Evolutionary conservation across 2,888 invertebrate species (phyloP).

Genomic region (Morpho helenor): DNA sequence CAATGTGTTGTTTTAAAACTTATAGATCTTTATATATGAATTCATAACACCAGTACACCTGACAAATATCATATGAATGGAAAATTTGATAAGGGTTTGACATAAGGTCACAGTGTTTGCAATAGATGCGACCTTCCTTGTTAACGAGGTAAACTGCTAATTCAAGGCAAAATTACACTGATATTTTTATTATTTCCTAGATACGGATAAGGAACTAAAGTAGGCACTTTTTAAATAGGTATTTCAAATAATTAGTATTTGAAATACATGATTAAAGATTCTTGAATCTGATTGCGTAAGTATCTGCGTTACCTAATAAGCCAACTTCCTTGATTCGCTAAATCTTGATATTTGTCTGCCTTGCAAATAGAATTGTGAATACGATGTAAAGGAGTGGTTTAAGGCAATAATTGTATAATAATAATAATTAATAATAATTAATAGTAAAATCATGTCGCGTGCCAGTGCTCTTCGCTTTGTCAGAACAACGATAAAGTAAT

Average conservation of each 20-base stretch:
- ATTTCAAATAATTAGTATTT: no score
- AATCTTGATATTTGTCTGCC: conserved; percentile 1
- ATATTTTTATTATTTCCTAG: conserved; percentile 37
- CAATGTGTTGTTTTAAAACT: conserved; percentile 14
- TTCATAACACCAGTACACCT: no score
- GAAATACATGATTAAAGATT: conserved; percentile 39
- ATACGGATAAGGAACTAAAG: conserved; percentile 4
- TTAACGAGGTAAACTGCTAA: conserved; percentile 63
- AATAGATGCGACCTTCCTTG: conserved; percentile 70
- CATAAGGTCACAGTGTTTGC: conserved; percentile 44
- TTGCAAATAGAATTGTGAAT: no score
- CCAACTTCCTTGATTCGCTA: conserved; percentile 2
- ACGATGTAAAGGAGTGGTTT: no score
- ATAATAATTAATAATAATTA: no score
- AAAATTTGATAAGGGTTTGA: conserved; percentile 41
- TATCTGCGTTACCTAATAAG: conserved; percentile 1
- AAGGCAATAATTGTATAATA: no score
- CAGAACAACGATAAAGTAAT: no score
- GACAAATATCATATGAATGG: conserved; percentile 12
- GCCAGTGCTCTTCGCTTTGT: no score
- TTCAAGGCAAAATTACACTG: conserved; percentile 61
- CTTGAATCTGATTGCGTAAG: conserved; percentile 7
- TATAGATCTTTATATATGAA: background rate
- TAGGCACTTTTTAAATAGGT: background rate
- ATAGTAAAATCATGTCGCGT: no score